phyloP scores from a whole-genome alignment of 2,113 vertebrate genomes.

The Trematomus loennbergii region DNA sequence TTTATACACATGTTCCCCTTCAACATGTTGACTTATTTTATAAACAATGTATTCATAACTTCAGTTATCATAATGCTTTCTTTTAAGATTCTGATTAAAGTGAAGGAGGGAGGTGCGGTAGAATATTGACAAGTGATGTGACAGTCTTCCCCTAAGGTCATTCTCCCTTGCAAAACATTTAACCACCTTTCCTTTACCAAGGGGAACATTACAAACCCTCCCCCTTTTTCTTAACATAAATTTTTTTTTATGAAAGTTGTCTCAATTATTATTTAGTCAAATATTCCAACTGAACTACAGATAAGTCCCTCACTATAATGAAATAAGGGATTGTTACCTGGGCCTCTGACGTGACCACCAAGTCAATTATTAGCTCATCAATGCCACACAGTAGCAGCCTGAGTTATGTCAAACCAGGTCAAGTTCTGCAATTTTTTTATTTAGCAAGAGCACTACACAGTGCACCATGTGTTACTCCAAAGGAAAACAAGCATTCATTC shows the following conservation, averaged over 20 bases:
- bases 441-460: not conserved
- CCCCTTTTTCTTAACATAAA: not conserved
- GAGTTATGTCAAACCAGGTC: not conserved
- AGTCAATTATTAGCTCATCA: conserved; percentile 32
- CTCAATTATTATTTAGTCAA: not conserved
- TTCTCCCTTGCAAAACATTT: not conserved
- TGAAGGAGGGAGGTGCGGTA: not conserved
- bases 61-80: not conserved
- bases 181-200: not conserved
- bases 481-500: conserved; percentile 25
- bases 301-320: not conserved
- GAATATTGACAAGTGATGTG: not conserved
- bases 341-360: not conserved
- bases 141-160: not conserved
- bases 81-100: not conserved
- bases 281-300: not conserved
- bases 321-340: not conserved
- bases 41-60: not conserved
- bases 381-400: not conserved
- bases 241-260: conserved; percentile 2
- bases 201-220: not conserved
- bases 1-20: not conserved
- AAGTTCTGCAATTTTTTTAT: not conserved
- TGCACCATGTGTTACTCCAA: conserved; percentile 21
- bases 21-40: not conserved